phyloP scores from a whole-genome alignment of 2,888 invertebrate species.

The Leucozona laternaria region DNA sequence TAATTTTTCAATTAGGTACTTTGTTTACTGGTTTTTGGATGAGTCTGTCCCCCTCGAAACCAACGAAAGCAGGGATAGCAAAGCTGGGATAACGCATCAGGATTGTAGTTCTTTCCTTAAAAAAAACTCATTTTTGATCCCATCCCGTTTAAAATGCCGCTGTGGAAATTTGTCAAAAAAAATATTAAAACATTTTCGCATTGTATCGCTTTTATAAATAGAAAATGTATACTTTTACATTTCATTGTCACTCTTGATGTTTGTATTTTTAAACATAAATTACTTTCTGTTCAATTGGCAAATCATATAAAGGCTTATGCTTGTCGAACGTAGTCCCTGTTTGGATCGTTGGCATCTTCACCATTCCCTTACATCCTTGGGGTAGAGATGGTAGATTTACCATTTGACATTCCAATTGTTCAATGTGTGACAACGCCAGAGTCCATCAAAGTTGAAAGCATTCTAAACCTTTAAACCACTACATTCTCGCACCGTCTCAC shows the following conservation, averaged over 20 bases:
- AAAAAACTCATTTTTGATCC: no score
- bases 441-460: constrained; percentile 57
- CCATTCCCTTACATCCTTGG: not conserved
- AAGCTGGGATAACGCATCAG: no score
- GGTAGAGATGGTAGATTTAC: constrained; percentile 19
- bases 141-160: no score
- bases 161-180: no score
- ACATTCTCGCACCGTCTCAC: not conserved
- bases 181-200: no score
- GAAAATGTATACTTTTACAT: not conserved
- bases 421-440: constrained; percentile 13
- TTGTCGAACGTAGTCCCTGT: not conserved
- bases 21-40: no score
- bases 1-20: no score
- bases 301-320: not conserved
- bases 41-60: no score
- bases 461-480: constrained; percentile 22
- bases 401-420: constrained; percentile 51
- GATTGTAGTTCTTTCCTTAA: no score
- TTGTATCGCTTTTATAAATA: no score
- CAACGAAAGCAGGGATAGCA: no score
- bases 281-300: not conserved
- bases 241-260: not conserved
- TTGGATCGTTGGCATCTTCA: not conserved
- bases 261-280: not conserved